These are phyloP conservation scores for Antheraea mylitta DNA, from an alignment of 1,140 invertebrate species.

Conservation along the genomic window DNA sequence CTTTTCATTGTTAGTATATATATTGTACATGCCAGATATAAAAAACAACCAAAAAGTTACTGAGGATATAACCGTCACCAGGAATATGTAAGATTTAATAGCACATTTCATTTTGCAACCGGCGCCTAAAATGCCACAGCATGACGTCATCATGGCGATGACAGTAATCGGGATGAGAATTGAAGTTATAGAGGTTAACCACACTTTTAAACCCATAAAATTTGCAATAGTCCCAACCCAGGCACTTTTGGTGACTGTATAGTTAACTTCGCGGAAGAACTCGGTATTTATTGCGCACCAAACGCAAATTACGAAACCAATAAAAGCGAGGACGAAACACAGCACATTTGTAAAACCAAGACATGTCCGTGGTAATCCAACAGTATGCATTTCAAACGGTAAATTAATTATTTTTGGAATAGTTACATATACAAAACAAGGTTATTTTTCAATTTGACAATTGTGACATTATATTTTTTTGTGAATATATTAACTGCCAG, in stretches of 20 bases:
- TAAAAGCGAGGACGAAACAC: conserved; percentile 51
- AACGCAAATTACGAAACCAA: conserved; percentile 48
- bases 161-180: conserved; percentile 46
- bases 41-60: conserved; percentile 58
- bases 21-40: conserved; percentile 56
- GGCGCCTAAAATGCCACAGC: conserved; percentile 61
- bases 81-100: conserved; percentile 61
- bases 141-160: conserved; percentile 56
- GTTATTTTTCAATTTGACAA: conserved; percentile 12
- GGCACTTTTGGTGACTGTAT: conserved; percentile 52
- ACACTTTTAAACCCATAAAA: conserved; percentile 59
- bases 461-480: conserved; percentile 9
- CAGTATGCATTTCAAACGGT: conserved; percentile 51
- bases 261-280: conserved; percentile 63
- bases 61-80: conserved; percentile 45
- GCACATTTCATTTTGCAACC: conserved; percentile 64
- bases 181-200: conserved; percentile 54
- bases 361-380: conserved; percentile 61
- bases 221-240: conserved; percentile 45
- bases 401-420: conserved; percentile 11
- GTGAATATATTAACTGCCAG: no score
- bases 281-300: conserved; percentile 65
- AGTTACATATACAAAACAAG: neutral
- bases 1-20: conserved; percentile 51
- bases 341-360: conserved; percentile 63